Conservation (phyloP, 2,113 vertebrate genomes). For the Atlantisia rogersi region DNA sequence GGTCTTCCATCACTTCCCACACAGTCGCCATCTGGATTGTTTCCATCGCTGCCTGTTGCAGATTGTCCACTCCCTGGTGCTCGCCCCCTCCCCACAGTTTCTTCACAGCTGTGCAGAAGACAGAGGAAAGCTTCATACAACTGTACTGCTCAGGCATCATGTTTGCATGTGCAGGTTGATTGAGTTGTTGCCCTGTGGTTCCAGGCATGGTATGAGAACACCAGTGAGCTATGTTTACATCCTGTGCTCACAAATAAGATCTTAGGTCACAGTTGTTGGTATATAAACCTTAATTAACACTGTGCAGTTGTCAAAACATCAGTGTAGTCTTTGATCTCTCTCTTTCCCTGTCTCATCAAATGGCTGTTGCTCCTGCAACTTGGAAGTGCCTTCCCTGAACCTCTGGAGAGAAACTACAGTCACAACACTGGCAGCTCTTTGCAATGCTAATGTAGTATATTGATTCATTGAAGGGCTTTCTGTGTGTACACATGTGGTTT, state of each 20-base stretch:
- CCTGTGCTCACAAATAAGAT: background rate
- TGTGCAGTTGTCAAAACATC: background rate
- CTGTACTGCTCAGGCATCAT: background rate
- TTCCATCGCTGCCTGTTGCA: conserved; percentile 30
- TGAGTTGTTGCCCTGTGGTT: background rate
- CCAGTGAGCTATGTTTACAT: background rate
- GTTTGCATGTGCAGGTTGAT: background rate
- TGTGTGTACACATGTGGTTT: background rate
- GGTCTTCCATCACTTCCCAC: conserved; percentile 58
- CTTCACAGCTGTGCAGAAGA: conserved; percentile 53
- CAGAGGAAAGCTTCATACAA: background rate
- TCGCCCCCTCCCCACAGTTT: conserved; percentile 73
- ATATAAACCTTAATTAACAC: background rate
- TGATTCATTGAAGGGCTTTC: background rate
- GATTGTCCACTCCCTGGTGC: conserved; percentile 56
- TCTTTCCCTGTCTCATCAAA: background rate
- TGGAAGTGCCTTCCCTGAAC: background rate
- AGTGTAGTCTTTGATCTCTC: background rate
- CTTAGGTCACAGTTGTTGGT: background rate
- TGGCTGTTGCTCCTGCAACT: background rate
- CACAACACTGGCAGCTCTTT: background rate
- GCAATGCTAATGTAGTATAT: background rate
- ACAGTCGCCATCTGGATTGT: conserved; percentile 58
- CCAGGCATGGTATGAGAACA: background rate
- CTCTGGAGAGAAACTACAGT: background rate